phyloP scores from a whole-genome alignment of 1,140 invertebrate genomes.

The Patella vulgata region DNA sequence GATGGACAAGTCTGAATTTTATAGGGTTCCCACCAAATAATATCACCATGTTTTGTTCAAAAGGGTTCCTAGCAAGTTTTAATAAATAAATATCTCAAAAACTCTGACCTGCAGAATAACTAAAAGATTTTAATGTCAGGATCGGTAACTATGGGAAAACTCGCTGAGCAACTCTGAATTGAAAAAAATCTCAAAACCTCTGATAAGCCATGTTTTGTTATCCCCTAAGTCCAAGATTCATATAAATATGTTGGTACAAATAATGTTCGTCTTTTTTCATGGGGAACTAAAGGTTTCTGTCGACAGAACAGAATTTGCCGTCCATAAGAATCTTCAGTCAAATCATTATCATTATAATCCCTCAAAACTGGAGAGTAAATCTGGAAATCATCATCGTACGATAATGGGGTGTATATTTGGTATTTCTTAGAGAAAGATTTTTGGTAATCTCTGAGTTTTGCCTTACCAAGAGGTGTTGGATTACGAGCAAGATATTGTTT shows the following conservation, averaged over 20 bases:
- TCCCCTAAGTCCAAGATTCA: conserved; percentile 4
- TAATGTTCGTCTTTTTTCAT: not conserved
- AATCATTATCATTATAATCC: conserved; percentile 8
- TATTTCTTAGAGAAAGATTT: conserved; percentile 23
- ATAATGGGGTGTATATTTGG: conserved; percentile 24
- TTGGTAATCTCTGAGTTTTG: conserved; percentile 2
- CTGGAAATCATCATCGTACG: conserved; percentile 11
- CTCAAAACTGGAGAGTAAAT: conserved; percentile 16
- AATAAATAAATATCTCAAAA: too few relatives aligned
- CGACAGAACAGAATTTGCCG: not conserved
- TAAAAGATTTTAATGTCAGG: too few relatives aligned
- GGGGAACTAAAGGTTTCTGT: not conserved
- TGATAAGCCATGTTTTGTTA: not conserved
- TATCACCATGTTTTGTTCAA: too few relatives aligned
- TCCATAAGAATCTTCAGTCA: not conserved
- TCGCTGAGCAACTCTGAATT: not conserved
- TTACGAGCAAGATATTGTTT: conserved; percentile 20
- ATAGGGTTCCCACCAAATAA: too few relatives aligned
- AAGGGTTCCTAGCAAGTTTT: too few relatives aligned
- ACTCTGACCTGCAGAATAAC: too few relatives aligned
- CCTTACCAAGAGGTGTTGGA: conserved; percentile 39
- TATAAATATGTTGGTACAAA: conserved; percentile 6
- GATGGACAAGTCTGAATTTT: too few relatives aligned
- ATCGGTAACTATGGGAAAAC: too few relatives aligned
- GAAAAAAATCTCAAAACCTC: not conserved